Evolutionary conservation across 2,113 vertebrate species (phyloP), one percentile per base, ranked within the genome.

Genomic region (Coregonus clupeaformis): DNA sequence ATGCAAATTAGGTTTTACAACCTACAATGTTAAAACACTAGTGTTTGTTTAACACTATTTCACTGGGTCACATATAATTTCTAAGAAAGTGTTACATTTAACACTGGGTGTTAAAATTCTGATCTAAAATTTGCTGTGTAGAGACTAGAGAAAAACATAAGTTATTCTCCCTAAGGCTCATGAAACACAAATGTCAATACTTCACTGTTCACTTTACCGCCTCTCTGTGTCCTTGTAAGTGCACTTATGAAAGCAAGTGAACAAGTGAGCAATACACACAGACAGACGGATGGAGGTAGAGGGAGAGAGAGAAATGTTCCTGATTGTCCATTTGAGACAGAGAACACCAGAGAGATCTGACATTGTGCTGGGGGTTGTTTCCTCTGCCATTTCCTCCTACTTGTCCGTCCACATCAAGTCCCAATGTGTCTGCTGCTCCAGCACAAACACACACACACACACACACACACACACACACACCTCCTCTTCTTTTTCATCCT

Each of bases 401-500:
- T 83, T 90, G 91, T 92, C 90, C 85, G 81, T 83, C 84, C 84
- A 84, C 89, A 92, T 92, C 90, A 91, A 77, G 82, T 66, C 65
- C 82, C 87, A 84, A 83, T 85, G 81, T 83, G 82, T 90, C 87
- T 90, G 89, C 88, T 88, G 81, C 83, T 82, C 59, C 73, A 72
- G 82, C 57, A 55, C 69, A 16, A 29, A 22, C 64, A 60, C 49
- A 74, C 79, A 71, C 75, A 71, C 62, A 62, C 55, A 27, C 49
- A 47, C 55, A 80, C 70, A 45, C 64, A 60, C 68, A 66, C 47
- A 32, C 36, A 74, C 25, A 42, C 52, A 25, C 3, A 76, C 30
- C 27, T 27, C 27, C 29, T n/a, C 16, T 9, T 62, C n/a, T 13
- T 36, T 36, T 55, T 72, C 30, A 24, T 24, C 72, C 63, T 65